These are phyloP conservation scores for Furnarius figulus DNA, from an alignment of 2,113 vertebrate genomes.

Conservation along the genomic window DNA sequence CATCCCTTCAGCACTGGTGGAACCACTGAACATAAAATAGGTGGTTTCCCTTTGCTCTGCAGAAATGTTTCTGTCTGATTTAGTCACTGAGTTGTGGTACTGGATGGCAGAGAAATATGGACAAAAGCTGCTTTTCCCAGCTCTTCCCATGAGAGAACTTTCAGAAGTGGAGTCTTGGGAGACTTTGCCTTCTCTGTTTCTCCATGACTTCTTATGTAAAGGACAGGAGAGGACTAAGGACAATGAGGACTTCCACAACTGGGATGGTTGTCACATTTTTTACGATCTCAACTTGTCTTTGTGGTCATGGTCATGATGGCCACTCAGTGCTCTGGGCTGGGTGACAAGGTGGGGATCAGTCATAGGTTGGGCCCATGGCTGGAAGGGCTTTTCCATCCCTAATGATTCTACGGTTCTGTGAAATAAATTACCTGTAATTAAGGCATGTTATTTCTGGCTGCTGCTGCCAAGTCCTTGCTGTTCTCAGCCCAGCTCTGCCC, in stretches of 20 bases:
- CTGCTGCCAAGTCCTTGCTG: not conserved
- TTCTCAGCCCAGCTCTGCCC: not conserved
- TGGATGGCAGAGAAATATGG: not conserved
- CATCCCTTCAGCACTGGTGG: fast-evolving
- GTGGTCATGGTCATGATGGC: not conserved
- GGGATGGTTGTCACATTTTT: fast-evolving
- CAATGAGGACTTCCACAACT: not conserved
- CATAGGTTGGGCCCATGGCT: fast-evolving
- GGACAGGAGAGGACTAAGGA: not conserved
- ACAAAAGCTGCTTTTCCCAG: not conserved
- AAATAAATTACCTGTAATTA: not conserved
- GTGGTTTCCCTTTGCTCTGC: fast-evolving
- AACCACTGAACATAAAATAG: fast-evolving
- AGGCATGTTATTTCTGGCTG: not conserved
- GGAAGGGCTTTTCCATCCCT: not conserved
- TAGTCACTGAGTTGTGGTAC: not conserved
- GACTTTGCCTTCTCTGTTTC: not conserved
- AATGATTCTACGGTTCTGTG: not conserved
- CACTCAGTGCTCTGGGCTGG: not conserved
- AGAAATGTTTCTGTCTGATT: not conserved
- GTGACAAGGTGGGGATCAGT: fast-evolving
- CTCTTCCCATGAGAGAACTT: not conserved
- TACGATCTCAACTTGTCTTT: not conserved
- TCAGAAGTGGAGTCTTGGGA: not conserved
- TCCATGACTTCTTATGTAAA: not conserved